These are phyloP conservation scores for Micromussa lordhowensis DNA, from an alignment of 92 coral and sea anemone species.

Conservation along the genomic window DNA sequence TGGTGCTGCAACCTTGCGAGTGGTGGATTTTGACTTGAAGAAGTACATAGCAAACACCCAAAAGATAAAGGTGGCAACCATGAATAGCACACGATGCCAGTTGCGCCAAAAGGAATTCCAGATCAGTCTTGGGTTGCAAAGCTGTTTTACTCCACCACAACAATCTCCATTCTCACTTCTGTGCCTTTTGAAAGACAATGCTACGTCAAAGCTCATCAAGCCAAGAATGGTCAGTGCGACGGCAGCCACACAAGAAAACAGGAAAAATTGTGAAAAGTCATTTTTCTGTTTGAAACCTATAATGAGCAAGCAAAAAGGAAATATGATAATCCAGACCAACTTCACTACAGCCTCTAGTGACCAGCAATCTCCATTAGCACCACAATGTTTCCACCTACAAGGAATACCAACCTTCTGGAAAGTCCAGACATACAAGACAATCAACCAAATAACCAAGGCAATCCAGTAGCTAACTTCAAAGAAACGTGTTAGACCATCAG, in stretches of 20 bases:
- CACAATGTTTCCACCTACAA: constrained; percentile 45
- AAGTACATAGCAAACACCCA: constrained; percentile 96
- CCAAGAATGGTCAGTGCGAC: constrained; percentile 79
- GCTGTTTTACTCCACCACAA: constrained; percentile 17
- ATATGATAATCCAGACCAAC: constrained; percentile 74
- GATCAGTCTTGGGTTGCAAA: constrained; percentile 14
- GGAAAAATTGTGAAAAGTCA: constrained; percentile 95
- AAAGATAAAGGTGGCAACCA: constrained; percentile 67
- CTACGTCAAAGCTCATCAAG: constrained; percentile 60
- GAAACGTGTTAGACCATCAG: constrained; percentile 77
- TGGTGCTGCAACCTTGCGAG: constrained; percentile 80
- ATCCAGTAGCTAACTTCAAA: constrained; percentile 82
- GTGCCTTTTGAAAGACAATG: constrained; percentile 47
- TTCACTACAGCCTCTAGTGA: constrained; percentile 63
- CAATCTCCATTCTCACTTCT: neutral
- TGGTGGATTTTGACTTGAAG: constrained; percentile 85
- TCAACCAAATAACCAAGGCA: constrained; percentile 74
- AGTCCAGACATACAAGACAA: constrained; percentile 83
- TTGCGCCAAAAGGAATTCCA: constrained; percentile 14
- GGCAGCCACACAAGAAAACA: constrained; percentile 91
- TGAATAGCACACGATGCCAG: constrained; percentile 76
- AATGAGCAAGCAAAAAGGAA: constrained; percentile 82
- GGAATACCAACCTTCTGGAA: constrained; percentile 77
- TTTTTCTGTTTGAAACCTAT: constrained; percentile 73
- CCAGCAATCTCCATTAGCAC: constrained; percentile 23